Evolutionary conservation across 2,797 vertebrate genomes (phyloP).

Genomic region (Rhadinocentrus ornatus): DNA sequence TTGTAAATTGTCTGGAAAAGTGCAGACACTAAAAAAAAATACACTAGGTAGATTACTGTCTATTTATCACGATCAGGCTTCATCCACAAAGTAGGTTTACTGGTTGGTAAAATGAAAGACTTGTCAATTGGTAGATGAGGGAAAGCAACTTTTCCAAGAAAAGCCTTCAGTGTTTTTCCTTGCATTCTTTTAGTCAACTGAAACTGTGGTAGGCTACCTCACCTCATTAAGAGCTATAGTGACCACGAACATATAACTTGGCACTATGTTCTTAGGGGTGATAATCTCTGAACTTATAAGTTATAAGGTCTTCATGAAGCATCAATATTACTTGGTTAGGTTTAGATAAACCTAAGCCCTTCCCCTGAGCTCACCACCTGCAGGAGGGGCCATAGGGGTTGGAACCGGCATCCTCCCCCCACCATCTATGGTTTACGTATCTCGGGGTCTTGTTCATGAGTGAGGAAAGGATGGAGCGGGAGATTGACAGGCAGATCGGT

Average conservation of each 20-base stretch:
- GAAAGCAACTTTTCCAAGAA: neutral
- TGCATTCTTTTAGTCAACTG: neutral
- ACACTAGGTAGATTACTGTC: neutral
- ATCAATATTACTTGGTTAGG: neutral
- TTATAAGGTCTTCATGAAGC: neutral
- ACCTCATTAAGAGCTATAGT: neutral
- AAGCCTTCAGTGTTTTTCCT: neutral
- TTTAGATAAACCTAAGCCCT: neutral
- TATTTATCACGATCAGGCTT: neutral
- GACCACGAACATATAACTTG: neutral
- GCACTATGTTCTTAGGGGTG: neutral
- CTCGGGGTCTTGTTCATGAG: no score
- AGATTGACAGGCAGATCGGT: no score
- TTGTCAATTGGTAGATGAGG: neutral
- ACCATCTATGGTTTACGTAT: no score
- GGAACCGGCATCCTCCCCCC: no score
- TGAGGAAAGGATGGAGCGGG: no score
- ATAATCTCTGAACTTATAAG: neutral
- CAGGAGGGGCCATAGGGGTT: no score
- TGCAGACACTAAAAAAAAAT: neutral
- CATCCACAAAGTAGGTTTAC: neutral
- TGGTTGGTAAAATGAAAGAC: neutral
- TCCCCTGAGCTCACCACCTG: no score
- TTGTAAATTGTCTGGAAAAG: neutral
- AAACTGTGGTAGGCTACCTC: neutral